These are phyloP conservation scores for Neostethus bicornis DNA, from an alignment of 2,797 vertebrate species.

Conservation along the genomic window DNA sequence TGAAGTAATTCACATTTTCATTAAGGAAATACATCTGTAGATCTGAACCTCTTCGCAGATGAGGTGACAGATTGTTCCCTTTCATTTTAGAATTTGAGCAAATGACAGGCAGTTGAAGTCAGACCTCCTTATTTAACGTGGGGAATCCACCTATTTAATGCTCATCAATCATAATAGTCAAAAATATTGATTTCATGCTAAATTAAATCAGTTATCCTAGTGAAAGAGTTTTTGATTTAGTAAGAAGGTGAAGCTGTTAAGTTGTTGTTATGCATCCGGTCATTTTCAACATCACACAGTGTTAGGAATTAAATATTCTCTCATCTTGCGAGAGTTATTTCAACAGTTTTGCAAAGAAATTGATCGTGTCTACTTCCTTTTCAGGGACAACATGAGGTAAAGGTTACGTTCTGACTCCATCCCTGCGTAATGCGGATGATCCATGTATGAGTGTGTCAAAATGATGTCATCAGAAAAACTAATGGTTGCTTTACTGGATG, in stretches of 20 bases:
- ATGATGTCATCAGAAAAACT: conserved; percentile 53
- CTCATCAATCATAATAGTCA: conserved; percentile 81
- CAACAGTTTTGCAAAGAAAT: conserved; percentile 33
- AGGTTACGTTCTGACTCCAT: conserved; percentile 46
- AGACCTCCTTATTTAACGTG: conserved; percentile 58
- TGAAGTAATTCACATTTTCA: conserved; percentile 82
- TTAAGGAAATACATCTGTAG: conserved; percentile 78
- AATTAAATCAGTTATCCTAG: conserved; percentile 81
- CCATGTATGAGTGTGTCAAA: conserved; percentile 35
- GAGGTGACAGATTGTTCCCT: conserved; percentile 77
- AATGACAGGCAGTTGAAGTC: conserved; percentile 65
- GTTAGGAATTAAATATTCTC: conserved; percentile 40
- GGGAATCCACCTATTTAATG: conserved; percentile 81
- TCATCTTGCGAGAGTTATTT: conserved; percentile 41
- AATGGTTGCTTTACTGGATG: conserved; percentile 12
- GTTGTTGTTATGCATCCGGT: conserved; percentile 19
- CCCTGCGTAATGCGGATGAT: conserved; percentile 46
- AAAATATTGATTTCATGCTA: conserved; percentile 78
- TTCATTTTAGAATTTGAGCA: conserved; percentile 74
- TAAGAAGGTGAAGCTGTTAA: conserved; percentile 42
- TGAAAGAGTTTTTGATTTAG: conserved; percentile 74
- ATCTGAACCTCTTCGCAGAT: conserved; percentile 78
- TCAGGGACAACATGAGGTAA: conserved; percentile 7
- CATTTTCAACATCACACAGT: conserved; percentile 42
- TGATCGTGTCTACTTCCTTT: conserved; percentile 20